phyloP scores from a whole-genome alignment of 2,797 vertebrate genomes.

The Tenualosa ilisha region DNA sequence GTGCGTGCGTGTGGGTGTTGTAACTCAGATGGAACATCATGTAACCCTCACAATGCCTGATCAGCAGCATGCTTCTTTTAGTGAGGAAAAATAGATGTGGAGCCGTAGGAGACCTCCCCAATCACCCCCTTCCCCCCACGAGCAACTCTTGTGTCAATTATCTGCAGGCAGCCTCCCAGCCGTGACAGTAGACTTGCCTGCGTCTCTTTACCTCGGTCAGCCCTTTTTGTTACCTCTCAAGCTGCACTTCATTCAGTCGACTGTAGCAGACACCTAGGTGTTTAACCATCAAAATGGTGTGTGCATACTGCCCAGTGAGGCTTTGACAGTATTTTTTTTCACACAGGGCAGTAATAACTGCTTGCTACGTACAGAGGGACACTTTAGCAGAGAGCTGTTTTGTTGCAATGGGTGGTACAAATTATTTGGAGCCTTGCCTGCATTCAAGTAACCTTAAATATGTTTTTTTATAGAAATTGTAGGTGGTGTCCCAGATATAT shows the following conservation, averaged over 20 bases:
- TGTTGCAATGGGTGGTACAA: constrained; percentile 25
- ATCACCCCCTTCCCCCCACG: too few species aligned
- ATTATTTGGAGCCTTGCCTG: constrained; percentile 39
- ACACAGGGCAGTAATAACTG: not conserved
- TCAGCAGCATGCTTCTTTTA: not conserved
- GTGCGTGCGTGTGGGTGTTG: not conserved
- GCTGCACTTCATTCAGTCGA: not conserved
- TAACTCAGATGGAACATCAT: not conserved
- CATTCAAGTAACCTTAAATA: constrained; percentile 49
- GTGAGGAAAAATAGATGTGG: not conserved
- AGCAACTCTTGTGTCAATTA: not conserved
- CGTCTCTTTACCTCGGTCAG: not conserved
- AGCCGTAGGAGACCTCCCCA: not conserved
- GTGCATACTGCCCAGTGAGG: not conserved
- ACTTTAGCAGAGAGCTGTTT: not conserved
- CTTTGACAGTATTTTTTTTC: not conserved
- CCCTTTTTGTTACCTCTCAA: not conserved
- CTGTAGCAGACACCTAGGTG: not conserved
- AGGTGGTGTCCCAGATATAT: constrained; percentile 20
- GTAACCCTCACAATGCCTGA: not conserved
- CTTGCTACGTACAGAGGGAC: not conserved
- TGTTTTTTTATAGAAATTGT: constrained; percentile 44
- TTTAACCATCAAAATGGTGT: not conserved
- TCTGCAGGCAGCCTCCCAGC: not conserved
- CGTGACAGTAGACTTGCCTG: not conserved